Base-by-base conservation (phyloP, 2,113 vertebrate genomes). In the Suricata suricatta region DNA sequence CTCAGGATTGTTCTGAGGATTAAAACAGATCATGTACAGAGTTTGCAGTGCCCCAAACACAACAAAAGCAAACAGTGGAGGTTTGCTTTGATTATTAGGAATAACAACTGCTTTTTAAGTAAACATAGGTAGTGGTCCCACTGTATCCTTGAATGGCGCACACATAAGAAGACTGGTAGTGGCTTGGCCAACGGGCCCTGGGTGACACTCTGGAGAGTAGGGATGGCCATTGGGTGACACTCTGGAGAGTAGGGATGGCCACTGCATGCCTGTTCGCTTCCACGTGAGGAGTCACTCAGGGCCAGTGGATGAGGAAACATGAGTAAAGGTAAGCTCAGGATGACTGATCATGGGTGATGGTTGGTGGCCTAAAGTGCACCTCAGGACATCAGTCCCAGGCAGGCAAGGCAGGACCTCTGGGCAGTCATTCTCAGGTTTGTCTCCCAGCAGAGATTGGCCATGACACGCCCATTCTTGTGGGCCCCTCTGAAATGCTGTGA, bases 381-480 rank as follows among this genome's bases (percentile, higher is more conserved):
- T 35, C 19, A 47, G 64, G 60, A 63, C 0, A 0, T 35, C 0
- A 0, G 3, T n/a, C 76, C 38, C 50, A 74, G 38, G 44, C 19
- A 11, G 50, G 50, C 13, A 52, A 66, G 35, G 60, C n/a, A 84
- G 50, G n/a, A 41, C 2, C 21, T 33, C 16, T 60, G 77, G 12
- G 12, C 7, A 1, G 66, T 41, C 47, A 33, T 3, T 71, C 77
- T 38, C 14, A 57, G 74, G 27, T 54, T 3, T 82, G 54, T 38
- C 33, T 44, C 27, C 35, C 60, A 71, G 52, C 14, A 79, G 47
- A 83, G 54, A 50, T 3, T 17, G n/a, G 83, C 17, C 7, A 60
- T 57, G 27, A 5, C 44, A 3, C 16, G 33, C 54, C 38, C 57
- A 35, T 38, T 84, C 71, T 68, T 1, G 21, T 31, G 63, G 35